Percentiles rank a stretch among this genome's conserved stretches.
Conservation (phyloP, 1,140 invertebrate species). For the Luehdorfia chinensis region DNA sequence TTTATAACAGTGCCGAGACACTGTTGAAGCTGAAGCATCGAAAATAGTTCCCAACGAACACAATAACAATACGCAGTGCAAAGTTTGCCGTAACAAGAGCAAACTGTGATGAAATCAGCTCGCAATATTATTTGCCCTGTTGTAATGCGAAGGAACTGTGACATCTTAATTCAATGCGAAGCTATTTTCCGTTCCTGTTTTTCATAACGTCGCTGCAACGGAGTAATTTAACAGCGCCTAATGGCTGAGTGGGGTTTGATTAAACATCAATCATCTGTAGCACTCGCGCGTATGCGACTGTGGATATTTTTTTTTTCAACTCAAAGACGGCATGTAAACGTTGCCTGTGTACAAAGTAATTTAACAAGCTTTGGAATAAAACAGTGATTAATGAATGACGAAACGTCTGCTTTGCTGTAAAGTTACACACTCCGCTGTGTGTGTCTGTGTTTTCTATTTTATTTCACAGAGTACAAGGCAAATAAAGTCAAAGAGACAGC, state of each 20-base stretch:
- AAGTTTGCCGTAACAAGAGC: not conserved
- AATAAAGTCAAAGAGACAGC: no score
- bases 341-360: no score
- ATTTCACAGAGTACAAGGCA: no score
- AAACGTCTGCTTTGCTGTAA: not conserved
- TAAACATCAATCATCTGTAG: slow-evolving; percentile 13
- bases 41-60: not conserved
- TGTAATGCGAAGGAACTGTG: slow-evolving; percentile 2
- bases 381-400: not conserved
- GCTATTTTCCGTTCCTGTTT: slow-evolving; percentile 4
- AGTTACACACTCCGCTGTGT: not conserved
- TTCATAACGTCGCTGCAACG: not conserved
- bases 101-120: slow-evolving; percentile 8
- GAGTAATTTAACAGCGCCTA: not conserved
- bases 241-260: not conserved
- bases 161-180: slow-evolving; percentile 3
- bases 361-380: no score
- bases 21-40: not conserved
- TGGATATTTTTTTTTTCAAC: not conserved
- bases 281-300: not conserved
- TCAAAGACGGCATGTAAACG: not conserved
- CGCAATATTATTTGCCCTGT: slow-evolving; percentile 8
- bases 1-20: not conserved
- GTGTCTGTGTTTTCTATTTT: no score
- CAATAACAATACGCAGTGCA: not conserved